Conservation (phyloP, 2,797 vertebrate genomes). For the Acipenser transmontanus region DNA sequence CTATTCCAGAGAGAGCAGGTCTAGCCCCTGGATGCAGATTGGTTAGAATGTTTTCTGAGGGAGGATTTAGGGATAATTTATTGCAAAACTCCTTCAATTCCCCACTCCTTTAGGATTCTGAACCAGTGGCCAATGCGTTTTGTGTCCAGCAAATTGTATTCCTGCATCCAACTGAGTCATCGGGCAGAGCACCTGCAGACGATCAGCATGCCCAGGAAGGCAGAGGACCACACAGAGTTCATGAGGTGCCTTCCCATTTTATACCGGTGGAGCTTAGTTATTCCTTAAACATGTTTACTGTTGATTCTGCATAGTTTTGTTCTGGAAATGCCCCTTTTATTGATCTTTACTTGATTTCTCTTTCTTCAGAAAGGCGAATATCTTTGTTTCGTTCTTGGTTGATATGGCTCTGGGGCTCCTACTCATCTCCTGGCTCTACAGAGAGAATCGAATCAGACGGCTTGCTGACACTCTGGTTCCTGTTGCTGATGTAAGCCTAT, state of each 20-base stretch:
- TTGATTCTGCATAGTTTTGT: no score
- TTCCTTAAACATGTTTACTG: no score
- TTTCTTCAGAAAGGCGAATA: conserved; percentile 76
- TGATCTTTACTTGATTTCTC: no score
- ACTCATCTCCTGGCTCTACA: conserved; percentile 85
- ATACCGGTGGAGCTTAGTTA: no score
- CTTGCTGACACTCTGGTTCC: conserved; percentile 78
- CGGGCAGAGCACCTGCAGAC: conserved; percentile 71
- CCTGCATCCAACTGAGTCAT: conserved; percentile 77
- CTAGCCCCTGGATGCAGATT: no score
- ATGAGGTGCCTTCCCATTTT: conserved; percentile 68
- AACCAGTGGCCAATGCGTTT: conserved; percentile 68
- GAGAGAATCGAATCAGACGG: conserved; percentile 68
- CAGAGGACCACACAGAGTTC: conserved; percentile 58
- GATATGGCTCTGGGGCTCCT: conserved; percentile 78
- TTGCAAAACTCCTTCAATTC: not conserved
- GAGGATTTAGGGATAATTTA: no score
- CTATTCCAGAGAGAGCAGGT: no score
- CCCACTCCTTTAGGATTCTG: conserved; percentile 57
- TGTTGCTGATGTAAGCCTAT: conserved; percentile 73
- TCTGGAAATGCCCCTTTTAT: no score
- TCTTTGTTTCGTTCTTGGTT: conserved; percentile 75
- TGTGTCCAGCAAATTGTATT: conserved; percentile 82
- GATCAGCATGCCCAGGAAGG: conserved; percentile 61
- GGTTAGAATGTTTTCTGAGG: no score